Evolutionary conservation across 1,140 invertebrate species (phyloP), one percentile per base, ranked within the genome.

Genomic region (Meloidogyne hapla): DNA sequence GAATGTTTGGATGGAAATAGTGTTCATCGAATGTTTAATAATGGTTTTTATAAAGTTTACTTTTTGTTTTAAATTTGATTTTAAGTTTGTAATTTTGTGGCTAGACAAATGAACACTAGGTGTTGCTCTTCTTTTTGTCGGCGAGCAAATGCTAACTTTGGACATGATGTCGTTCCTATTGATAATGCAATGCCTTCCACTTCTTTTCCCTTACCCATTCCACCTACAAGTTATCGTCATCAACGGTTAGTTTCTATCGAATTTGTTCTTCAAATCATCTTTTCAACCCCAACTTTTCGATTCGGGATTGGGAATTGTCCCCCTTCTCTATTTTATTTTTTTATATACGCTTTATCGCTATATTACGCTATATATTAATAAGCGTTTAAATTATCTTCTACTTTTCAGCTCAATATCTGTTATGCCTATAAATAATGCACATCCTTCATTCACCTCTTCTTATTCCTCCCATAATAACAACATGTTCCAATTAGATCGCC

Each of bases 1-100:
- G 76, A 77, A 65, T 77, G 76, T 10, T 26, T 68, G 18, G 64
- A 77, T 42, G 76, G 63, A 63, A 64, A 67, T 40, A 69, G 48
- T 56, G 74, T 72, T 56, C 28, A 74, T 18, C 15, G 21, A 1
- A 33, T 73, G 10, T 77, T 77, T 56, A 64, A 75, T 10, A 69
- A 21, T 45, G 75, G 76, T 77, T 33, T 38, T 45, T 68, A 13
- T 23, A 61, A n/a, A 38, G 10, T 68, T 1, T 0, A 6, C 8
- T 67, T 63, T n/a, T n/a, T 74, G 5, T 74, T 48, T 26, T 18
- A 74, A 18, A 23, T 5, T 13, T 28, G 8, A 38, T 71, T 75
- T 56, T 56, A 9, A 75, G 74, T 68, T 33, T 75, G 74, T n/a
- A 61, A 75, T 33, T 21, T 61, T 38, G 15, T 75, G 33, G 74